phyloP scores from a whole-genome alignment of 2,113 vertebrate genomes.

The Urocynchramus pylzowi region DNA sequence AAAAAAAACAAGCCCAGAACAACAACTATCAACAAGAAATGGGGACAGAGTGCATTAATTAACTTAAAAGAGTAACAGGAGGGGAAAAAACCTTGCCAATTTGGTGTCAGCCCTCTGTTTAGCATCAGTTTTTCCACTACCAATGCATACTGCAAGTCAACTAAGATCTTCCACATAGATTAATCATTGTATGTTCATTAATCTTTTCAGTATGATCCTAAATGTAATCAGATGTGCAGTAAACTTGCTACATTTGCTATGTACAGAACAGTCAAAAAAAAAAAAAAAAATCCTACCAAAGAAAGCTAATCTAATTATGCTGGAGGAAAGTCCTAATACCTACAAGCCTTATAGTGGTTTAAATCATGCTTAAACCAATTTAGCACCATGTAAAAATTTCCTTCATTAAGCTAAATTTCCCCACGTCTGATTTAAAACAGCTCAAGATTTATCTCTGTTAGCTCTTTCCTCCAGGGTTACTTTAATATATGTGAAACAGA shows the following conservation, averaged over 20 bases:
- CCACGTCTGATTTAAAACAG: neutral
- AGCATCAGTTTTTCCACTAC: neutral
- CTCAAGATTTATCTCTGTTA: neutral
- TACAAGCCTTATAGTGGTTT: neutral
- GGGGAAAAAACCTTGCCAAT: neutral
- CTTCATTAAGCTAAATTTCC: neutral
- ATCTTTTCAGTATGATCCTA: neutral
- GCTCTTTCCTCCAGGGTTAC: neutral
- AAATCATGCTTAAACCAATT: conserved; percentile 28
- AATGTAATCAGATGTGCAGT: neutral
- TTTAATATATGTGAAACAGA: neutral
- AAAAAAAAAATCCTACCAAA: neutral
- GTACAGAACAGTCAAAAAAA: neutral
- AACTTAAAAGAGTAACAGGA: neutral
- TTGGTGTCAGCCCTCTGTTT: neutral
- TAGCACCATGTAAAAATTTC: neutral
- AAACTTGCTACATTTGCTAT: neutral
- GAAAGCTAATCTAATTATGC: neutral
- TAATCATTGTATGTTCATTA: neutral
- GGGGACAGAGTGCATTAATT: neutral
- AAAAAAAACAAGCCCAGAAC: neutral
- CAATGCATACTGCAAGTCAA: neutral
- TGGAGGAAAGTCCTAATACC: neutral
- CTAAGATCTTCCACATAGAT: neutral
- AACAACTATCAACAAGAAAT: neutral